Evolutionary conservation across 2,888 invertebrate genomes (phyloP), one percentile per base, ranked within the genome.

Genomic region (Bembecia ichneumoniformis): DNA sequence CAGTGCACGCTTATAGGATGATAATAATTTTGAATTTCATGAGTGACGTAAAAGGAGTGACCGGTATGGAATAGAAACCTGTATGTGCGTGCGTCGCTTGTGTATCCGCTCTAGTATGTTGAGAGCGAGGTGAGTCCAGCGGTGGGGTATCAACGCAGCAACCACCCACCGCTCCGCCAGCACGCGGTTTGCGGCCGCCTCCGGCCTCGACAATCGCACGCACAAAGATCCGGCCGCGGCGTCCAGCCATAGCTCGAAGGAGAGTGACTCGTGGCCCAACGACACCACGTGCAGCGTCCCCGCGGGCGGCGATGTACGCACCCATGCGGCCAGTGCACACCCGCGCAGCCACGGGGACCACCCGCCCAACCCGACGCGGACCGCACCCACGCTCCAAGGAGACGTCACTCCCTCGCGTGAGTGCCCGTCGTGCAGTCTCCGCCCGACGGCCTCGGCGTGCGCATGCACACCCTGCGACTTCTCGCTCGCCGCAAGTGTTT

Each of bases 271-370:
- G 64, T 90, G 90, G 1, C 91, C 91, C 44, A 91, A 67, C 0
- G 91, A 91, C 56, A 91, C 63, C 48, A 91, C 74, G 63, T 91
- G 91, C 55, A 89, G 72, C 47, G 82, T 75, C 14, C 66, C 70
- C 0, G 55, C 20, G 0, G 46, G 34, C 20, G 20, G 11, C 50
- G 20, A 67, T 69, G 79, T 64, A 55, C 84, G 74, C 57, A 91
- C 63, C 91, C 91, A 91, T 63, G 88, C 66, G 2, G 83, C 77
- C 34, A 86, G 71, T 3, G 90, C 88, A 71, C 90, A 91, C n/a
- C 91, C 91, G 45, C 84, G 82, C 56, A 87, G 64, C 91, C 91
- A 91, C 52, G 90, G 84, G 53, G 89, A 88, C 91, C 91, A 92
- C 56, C 87, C 88, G 61, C 75, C 80, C 58, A 73, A 71, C 51